Conservation (phyloP, 2,797 vertebrate genomes). For the Vultur gryphus region DNA sequence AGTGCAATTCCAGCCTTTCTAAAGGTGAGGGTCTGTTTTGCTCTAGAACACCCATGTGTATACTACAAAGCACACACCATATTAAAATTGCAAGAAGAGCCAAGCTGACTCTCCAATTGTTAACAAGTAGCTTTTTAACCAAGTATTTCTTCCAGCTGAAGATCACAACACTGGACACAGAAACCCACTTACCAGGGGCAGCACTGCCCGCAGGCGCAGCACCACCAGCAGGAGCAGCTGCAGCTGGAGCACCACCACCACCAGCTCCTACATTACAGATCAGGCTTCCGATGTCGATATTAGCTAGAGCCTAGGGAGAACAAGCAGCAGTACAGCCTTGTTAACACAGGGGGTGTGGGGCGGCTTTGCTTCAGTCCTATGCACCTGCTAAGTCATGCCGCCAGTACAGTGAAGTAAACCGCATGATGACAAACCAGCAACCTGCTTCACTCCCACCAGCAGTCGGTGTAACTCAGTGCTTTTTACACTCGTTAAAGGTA, state of each 20-base stretch:
- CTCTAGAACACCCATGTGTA: rapidly evolving
- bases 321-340: rapidly evolving
- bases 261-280: constrained; percentile 96
- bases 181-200: constrained; percentile 69
- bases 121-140: rapidly evolving
- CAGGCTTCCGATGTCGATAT: constrained; percentile 90
- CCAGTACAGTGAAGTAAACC: rapidly evolving
- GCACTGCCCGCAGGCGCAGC: constrained; percentile 49
- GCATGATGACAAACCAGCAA: rapidly evolving
- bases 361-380: background rate
- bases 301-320: constrained; percentile 83
- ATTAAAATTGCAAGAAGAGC: rapidly evolving
- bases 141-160: rapidly evolving
- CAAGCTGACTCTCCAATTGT: rapidly evolving
- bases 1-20: background rate
- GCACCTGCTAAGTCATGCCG: rapidly evolving
- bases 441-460: background rate
- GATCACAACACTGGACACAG: rapidly evolving
- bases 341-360: rapidly evolving
- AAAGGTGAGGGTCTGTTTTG: rapidly evolving
- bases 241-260: constrained; percentile 61
- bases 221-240: constrained; percentile 46
- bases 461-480: rapidly evolving
- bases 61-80: rapidly evolving
- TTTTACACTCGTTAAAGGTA: rapidly evolving